Conservation (phyloP, 2,797 vertebrate genomes). For the Hafferia zeledoni region DNA sequence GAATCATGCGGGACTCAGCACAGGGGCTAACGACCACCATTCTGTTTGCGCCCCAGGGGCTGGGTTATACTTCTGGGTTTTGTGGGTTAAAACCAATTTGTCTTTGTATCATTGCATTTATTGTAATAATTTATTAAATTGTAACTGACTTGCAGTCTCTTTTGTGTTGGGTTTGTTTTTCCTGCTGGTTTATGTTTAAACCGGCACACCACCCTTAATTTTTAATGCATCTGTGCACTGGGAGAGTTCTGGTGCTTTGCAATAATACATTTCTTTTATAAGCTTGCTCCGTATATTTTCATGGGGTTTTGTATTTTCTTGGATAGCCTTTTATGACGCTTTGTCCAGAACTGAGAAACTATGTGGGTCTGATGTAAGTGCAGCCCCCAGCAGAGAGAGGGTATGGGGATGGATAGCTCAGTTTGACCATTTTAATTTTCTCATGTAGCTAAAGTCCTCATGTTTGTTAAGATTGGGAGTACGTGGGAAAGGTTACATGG, state of each 20-base stretch:
- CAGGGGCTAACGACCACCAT: too few relatives aligned
- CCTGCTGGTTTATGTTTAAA: too few relatives aligned
- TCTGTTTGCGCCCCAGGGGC: too few relatives aligned
- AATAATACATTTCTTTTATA: background rate
- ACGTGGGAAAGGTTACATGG: fast-evolving
- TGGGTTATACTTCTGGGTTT: too few relatives aligned
- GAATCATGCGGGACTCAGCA: too few relatives aligned
- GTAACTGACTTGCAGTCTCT: too few relatives aligned
- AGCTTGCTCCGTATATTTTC: background rate
- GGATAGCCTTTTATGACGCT: background rate
- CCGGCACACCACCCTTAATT: background rate
- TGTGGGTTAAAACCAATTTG: too few relatives aligned
- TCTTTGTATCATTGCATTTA: too few relatives aligned
- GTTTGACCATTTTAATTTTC: background rate
- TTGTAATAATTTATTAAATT: too few relatives aligned
- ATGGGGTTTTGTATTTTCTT: background rate
- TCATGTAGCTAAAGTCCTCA: background rate
- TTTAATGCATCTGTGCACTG: background rate
- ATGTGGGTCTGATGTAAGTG: background rate
- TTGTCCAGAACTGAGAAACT: background rate
- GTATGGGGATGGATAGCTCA: background rate
- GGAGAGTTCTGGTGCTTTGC: background rate
- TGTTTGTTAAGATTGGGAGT: background rate
- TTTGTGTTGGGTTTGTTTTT: too few relatives aligned
- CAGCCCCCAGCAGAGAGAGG: fast-evolving